Percentiles rank a stretch among this genome's conserved stretches.
Conservation (phyloP, 1,140 invertebrate genomes). For the Mya arenaria region DNA sequence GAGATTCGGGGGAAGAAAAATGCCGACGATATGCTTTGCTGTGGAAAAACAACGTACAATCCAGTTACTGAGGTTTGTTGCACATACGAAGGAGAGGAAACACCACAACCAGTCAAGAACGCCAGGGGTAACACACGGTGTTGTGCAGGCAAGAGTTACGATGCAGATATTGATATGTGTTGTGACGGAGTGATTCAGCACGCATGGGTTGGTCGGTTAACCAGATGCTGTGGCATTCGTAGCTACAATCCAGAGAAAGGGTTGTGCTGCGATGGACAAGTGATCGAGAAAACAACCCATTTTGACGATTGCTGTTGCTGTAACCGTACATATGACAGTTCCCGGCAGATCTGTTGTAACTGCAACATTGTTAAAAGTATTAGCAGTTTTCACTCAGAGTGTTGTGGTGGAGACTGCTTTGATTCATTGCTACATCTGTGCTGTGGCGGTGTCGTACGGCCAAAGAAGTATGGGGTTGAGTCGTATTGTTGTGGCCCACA, state of each 20-base stretch:
- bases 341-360: conserved; percentile 36
- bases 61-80: conserved; percentile 48
- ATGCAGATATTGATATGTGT: conserved; percentile 45
- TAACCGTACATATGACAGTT: conserved; percentile 34
- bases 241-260: conserved; percentile 34
- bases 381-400: neutral
- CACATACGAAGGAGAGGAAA: conserved; percentile 25
- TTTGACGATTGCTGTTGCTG: conserved; percentile 51
- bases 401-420: conserved; percentile 37
- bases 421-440: conserved; percentile 40
- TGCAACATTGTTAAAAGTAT: conserved; percentile 19
- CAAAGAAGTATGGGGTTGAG: neutral
- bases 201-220: neutral
- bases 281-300: conserved; percentile 18
- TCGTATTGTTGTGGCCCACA: conserved; percentile 37
- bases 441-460: conserved; percentile 35
- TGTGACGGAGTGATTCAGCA: conserved; percentile 33
- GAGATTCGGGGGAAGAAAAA: conserved; percentile 19
- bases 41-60: conserved; percentile 48
- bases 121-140: conserved; percentile 32
- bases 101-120: conserved; percentile 30
- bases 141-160: conserved; percentile 43
- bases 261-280: conserved; percentile 35
- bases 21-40: conserved; percentile 34
- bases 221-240: conserved; percentile 21